Base-by-base conservation (phyloP, 1,140 invertebrate genomes). In the Drosophila willistoni region DNA sequence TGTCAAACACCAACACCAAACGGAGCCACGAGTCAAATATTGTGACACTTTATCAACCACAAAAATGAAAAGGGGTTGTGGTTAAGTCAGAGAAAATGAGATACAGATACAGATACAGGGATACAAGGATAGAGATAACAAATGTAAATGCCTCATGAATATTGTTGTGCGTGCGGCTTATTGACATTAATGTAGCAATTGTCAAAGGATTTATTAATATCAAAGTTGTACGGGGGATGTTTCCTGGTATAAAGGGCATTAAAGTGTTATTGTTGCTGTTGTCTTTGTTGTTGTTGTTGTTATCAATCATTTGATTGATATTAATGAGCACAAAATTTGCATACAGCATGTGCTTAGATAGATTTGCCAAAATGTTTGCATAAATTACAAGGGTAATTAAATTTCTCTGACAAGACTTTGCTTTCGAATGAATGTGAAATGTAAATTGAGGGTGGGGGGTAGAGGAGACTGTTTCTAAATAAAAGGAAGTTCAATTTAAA, bases 111-210 rank as follows among this genome's bases (percentile, higher is more conserved):
- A 77, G 68, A 77, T 77, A 36, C 34, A 29, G 10, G 36, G 36
- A 39, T 13, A 72, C 63, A n/a, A n/a, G 22, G 51, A 55, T 44
- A 19, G 33, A 59, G 56, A 59, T 59, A 29, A 64, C n/a, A 71
- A 77, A 85, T 85, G 82, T 81, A 83, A 89, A 87, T 84, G 68
- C 70, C 59, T 47, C 7, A 47, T 51, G 64, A 64, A 73, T 71
- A 77, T 80, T 65, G 68, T 51, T 81, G 44, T 74, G 75, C 64
- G 67, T 75, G 73, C 64, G 73, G 89, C 89, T 91, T 91, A 91
- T 90, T 91, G 90, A 91, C 90, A 91, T 91, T 91, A 91, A 91
- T 90, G 85, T 87, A 91, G 80, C 90, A 91, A 91, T 91, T 91
- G 90, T 91, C 90, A 91, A 81, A 75, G 85, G 90, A 91, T 91